These are phyloP conservation scores for Microvelia longipes DNA, from an alignment of 1,140 invertebrate species.

Conservation along the genomic window DNA sequence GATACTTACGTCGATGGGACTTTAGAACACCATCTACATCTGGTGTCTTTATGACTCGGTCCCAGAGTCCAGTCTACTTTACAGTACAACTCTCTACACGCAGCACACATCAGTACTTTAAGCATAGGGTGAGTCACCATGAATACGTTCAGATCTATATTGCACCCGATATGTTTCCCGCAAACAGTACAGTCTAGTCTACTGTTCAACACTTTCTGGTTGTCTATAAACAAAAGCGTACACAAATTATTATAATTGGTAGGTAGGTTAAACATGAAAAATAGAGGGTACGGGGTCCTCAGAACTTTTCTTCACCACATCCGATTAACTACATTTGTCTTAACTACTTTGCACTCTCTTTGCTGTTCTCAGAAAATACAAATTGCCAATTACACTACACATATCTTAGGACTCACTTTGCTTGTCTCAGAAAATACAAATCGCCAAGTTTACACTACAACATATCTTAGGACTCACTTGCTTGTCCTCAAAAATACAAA, in stretches of 20 bases:
- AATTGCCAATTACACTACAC: not conserved
- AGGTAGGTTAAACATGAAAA: not conserved
- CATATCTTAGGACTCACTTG: too few species aligned
- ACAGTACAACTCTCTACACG: constrained; percentile 7
- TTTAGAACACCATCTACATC: constrained; percentile 16
- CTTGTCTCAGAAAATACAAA: too few species aligned
- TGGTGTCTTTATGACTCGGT: constrained; percentile 4
- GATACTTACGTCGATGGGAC: too few species aligned
- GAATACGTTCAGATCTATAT: not conserved
- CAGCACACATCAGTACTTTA: constrained; percentile 11
- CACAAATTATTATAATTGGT: not conserved
- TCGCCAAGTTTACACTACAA: too few species aligned
- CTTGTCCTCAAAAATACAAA: too few species aligned
- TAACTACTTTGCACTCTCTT: too few species aligned
- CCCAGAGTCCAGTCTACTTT: constrained; percentile 5
- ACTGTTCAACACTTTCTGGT: not conserved
- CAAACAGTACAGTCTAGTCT: constrained; percentile 13
- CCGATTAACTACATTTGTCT: not conserved
- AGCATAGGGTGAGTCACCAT: constrained; percentile 10
- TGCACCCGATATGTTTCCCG: constrained; percentile 11
- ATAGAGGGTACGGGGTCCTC: not conserved
- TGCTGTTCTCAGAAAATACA: not conserved
- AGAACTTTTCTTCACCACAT: not conserved
- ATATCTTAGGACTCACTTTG: too few species aligned
- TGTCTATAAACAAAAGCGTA: constrained; percentile 6